Evolutionary conservation across 2,797 vertebrate species (phyloP), one percentile per base, ranked within the genome.

Genomic region (Gallinago stenura): DNA sequence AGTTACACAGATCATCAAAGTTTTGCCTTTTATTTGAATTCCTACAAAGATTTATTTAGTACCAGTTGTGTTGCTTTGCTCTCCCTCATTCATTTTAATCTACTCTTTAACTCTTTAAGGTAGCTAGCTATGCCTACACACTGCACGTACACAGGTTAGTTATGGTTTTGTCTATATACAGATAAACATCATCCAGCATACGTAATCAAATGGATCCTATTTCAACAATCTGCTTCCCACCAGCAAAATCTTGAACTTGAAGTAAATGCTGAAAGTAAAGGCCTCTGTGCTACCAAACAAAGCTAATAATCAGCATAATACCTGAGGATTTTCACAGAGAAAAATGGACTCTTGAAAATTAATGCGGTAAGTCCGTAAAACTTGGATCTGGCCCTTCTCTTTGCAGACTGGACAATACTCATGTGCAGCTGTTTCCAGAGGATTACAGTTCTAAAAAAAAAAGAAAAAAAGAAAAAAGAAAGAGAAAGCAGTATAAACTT

Each of bases 251-350:
- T 66, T 6, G 18, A 65, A 70, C 45, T 61, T 70, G 46, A 31
- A 78, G 5, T 30, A 66, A 77, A 31, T 39, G 26, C 18, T 71
- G n/a, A 80, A 68, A 31, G 30, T 21, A 79, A 79, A 77, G 30
- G 33, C 50, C 24, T 41, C 69, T 68, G 41, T 21, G 57, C 11
- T 76, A 54, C 16, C 45, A 72, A 86, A 62, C 4, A 80, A 64
- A 56, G 28, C 14, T 41, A 16, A 24, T 71, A 60, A 35, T 43
- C 35, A 51, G 26, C 30, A 18, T 26, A 66, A 76, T 98, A 99
- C 99, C 99, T 98, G 98, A 90, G 99, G 98, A 96, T 99, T 99
- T 95, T 98, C 98, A 98, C 99, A 99, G 68, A 99, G 98, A 28
- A 96, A 98, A 96, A 99, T 89, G 9, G 99, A 99, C 92, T 99